Conservation (phyloP, 2,888 invertebrate species). For the Eristalinus aeneus region DNA sequence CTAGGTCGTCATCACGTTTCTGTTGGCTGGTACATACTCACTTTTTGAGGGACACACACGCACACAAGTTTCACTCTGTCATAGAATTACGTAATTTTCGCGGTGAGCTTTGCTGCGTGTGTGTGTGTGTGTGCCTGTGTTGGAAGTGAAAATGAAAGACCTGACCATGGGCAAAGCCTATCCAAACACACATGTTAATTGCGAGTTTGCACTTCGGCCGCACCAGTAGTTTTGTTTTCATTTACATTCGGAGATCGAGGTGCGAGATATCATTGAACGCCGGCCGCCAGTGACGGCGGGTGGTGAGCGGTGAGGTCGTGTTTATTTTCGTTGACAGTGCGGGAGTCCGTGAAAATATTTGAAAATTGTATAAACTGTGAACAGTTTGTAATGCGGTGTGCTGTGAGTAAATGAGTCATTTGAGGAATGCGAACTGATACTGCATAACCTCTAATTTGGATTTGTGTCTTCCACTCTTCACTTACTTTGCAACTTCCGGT, state of each 20-base stretch:
- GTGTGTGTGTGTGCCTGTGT: too few species aligned
- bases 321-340: background rate
- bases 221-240: constrained; percentile 1
- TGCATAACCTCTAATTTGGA: too few species aligned
- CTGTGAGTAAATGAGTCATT: background rate
- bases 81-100: constrained; percentile 35
- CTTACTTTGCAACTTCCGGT: too few species aligned
- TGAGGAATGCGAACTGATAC: background rate
- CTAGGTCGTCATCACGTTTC: background rate
- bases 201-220: constrained; percentile 12
- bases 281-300: background rate
- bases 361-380: background rate
- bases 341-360: background rate
- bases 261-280: background rate
- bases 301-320: background rate
- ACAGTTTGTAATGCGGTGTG: background rate
- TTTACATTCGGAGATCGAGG: background rate
- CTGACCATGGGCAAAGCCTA: constrained; percentile 51
- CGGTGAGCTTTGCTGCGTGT: constrained; percentile 23
- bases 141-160: constrained; percentile 1
- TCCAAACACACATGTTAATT: constrained; percentile 32
- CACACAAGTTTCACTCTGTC: background rate
- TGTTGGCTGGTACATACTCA: background rate
- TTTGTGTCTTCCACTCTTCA: too few species aligned
- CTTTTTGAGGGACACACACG: background rate